Percentiles rank a stretch among this genome's conserved stretches.
phyloP scores from a whole-genome alignment of 2,888 invertebrate species.

The Timema podura region DNA sequence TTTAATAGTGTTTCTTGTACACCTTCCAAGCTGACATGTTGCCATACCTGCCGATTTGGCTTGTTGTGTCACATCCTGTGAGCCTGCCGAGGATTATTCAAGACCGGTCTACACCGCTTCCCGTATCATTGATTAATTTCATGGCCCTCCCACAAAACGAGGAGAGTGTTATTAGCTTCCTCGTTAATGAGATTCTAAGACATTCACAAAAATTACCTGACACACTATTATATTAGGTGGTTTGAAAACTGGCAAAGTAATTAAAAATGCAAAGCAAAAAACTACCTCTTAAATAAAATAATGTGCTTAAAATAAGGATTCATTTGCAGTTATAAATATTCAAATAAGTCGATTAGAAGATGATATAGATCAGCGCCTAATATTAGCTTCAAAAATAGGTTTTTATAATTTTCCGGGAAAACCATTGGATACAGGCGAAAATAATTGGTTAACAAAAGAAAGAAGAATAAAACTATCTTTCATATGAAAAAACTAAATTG shows the following conservation, averaged over 20 bases:
- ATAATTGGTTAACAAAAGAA: background rate
- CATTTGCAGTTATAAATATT: background rate
- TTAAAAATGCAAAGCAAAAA: background rate
- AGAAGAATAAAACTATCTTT: background rate
- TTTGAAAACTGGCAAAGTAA: conserved; percentile 4
- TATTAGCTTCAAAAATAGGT: background rate
- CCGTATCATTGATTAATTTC: background rate
- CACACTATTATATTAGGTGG: background rate
- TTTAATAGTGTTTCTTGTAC: too few species aligned
- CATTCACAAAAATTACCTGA: background rate
- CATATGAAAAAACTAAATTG: background rate
- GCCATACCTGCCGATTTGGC: too few species aligned
- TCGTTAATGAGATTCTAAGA: background rate
- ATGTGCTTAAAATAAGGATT: background rate
- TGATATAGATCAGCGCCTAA: background rate
- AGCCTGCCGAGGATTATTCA: background rate
- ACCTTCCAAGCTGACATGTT: too few species aligned
- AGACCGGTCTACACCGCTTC: background rate
- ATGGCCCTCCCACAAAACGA: background rate
- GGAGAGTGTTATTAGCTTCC: background rate
- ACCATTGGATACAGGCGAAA: background rate
- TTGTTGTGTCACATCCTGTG: too few species aligned
- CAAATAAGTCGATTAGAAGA: background rate
- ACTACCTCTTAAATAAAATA: background rate
- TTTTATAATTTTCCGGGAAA: background rate